Evolutionary conservation across 2,113 vertebrate genomes (phyloP), one percentile per base, ranked within the genome.

Genomic region (Gorsachius goisagi): DNA sequence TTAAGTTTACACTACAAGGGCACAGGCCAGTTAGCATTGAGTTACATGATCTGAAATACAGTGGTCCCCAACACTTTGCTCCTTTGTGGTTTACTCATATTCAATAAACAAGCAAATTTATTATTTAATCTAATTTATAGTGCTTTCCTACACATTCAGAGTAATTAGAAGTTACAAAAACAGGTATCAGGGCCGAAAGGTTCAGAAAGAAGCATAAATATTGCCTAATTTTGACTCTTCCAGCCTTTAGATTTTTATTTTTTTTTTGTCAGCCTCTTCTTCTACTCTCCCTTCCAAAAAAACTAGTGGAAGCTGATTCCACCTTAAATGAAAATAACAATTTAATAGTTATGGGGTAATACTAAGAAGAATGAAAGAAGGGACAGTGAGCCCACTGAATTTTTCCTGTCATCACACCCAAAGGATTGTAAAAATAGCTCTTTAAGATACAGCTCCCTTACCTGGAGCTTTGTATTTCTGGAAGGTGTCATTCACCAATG

Each of bases 401-500:
- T 87, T 60, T 74, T 32, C 15, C 41, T 2, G 11, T 47, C 50
- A 66, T 26, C 17, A 78, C 4, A 74, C 9, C 9, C 20, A 55
- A 63, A 69, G 8, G 45, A 67, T 14, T 85, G 16, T 71, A 41
- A 74, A 28, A 81, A 56, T 58, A 75, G 3, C 12, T 55, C 22
- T 67, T 74, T 56, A 62, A 64, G n/a, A 72, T 27, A 41, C 33
- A 74, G 9, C 16, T n/a, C 16, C 8, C 78, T 95, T 93, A 98
- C 98, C 98, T 93, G 98, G 98, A 82, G 97, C 94, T 95, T 96
- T 97, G 94, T 98, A 94, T 82, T 96, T 97, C 55, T 92, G 95
- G 60, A 98, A 98, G 37, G 97, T 98, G 21, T 92, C 89, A 95
- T 98, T 98, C 88, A 98, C 98, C 28, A 98, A 82, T 9, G 98